Base-by-base conservation (phyloP, 2,113 vertebrate genomes). In the Caretta caretta region DNA sequence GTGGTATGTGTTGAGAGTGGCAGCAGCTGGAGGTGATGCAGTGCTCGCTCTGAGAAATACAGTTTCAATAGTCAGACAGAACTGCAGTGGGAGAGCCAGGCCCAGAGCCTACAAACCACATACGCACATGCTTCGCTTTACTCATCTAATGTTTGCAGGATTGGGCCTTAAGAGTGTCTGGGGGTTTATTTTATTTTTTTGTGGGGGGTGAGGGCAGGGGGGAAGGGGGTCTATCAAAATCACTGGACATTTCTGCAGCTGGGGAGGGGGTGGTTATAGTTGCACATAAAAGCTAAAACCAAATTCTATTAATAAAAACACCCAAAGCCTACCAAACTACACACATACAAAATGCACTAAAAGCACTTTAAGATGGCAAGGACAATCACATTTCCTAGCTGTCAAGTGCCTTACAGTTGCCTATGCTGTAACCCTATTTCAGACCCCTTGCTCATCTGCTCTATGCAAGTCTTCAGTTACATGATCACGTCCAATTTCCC, bases 1-100 rank as follows among this genome's bases (percentile, higher is more conserved):
- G 17, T 8, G 0, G 0, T 19, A 3, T 0, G 11, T 38, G n/a
- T 8, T 2, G 19, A 3, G 27, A 0, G 31, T 19, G 10, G 72
- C 50, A 22, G 8, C 0, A 42, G 25, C 48, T 0, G 0, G 13
- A 5, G 35, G 25, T 53, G 83, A 54, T 22, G 76, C 69, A 76
- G 46, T 31, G 3, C 19, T 25, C 6, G 8, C 38, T 53, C 29
- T 24, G 46, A 35, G 31, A 51, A 24, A 78, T 24, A 62, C 57
- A n/a, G 49, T 4, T 35, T 48, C 38, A 48, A 14, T 25, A 24
- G 19, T 24, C 22, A 75, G 69, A 12, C 38, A 75, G 16, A 46
- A 13, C 72, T 76, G 42, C 72, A 22, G 9, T 46, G 11, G 10
- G 42, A 51, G 50, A 2, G 59, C 12, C 62, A 62, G 38, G 29